phyloP scores from a whole-genome alignment of 2,888 invertebrate species.

The Papilio gigon region DNA sequence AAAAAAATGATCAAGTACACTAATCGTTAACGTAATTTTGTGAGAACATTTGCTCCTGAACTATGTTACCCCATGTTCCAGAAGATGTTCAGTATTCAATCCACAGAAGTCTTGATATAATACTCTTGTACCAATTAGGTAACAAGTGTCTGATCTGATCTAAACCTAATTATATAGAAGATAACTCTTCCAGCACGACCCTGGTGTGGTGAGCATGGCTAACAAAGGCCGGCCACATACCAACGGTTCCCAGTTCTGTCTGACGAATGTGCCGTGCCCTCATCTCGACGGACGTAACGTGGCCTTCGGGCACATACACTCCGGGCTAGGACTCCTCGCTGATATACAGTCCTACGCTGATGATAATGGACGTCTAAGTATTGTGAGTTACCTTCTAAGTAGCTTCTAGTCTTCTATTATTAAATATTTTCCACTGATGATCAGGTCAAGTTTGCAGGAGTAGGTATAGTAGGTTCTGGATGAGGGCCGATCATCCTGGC shows the following conservation, averaged over 20 bases:
- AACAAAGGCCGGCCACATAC: slow-evolving; percentile 90
- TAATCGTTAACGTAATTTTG: no score
- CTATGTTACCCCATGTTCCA: no score
- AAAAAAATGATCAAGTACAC: no score
- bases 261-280: slow-evolving; percentile 88
- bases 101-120: no score
- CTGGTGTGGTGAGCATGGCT: slow-evolving; percentile 89
- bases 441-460: no score
- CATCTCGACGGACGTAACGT: slow-evolving; percentile 92
- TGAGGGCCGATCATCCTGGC: no score
- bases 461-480: no score
- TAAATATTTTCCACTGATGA: no score
- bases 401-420: background rate
- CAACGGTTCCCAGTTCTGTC: slow-evolving; percentile 97
- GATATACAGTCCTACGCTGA: slow-evolving; percentile 85
- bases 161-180: background rate
- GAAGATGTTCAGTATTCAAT: no score
- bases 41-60: no score
- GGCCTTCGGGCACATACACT: slow-evolving; percentile 90
- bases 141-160: background rate
- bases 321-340: slow-evolving; percentile 87
- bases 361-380: slow-evolving; percentile 82
- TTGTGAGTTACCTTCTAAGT: slow-evolving; percentile 72
- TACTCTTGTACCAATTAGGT: no score
- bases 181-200: slow-evolving; percentile 77